These are phyloP conservation scores for Zoroaster sp. DNA, from an alignment of 53 echinoderm and acorn worm species.

Conservation along the genomic window DNA sequence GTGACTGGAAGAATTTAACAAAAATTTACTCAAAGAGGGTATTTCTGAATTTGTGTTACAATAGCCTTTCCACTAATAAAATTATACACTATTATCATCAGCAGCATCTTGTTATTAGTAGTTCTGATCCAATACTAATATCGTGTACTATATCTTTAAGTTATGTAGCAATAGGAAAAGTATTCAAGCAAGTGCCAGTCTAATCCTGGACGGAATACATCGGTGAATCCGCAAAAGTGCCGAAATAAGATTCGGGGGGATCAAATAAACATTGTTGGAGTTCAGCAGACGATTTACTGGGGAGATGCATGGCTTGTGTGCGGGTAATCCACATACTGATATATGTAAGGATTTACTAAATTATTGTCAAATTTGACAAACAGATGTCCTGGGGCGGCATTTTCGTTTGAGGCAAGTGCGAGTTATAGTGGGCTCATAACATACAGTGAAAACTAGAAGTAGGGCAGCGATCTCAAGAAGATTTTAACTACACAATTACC, in stretches of 20 bases:
- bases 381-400: not conserved
- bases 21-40: too few species aligned
- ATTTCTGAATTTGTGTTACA: too few species aligned
- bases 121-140: too few species aligned
- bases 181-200: not conserved
- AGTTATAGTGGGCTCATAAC: not conserved
- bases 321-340: not conserved
- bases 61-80: too few species aligned
- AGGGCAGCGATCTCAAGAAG: too few species aligned
- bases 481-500: too few species aligned
- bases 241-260: not conserved
- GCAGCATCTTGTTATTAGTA: too few species aligned
- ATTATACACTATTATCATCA: too few species aligned
- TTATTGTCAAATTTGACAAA: conserved; percentile 2
- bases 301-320: not conserved
- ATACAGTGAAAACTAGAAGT: not conserved
- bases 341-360: not conserved
- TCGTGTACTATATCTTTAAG: not conserved
- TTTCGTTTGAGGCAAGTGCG: not conserved
- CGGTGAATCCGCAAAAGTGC: not conserved
- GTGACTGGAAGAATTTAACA: too few species aligned
- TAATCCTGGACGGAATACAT: not conserved
- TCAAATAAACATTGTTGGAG: not conserved
- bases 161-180: not conserved
- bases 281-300: not conserved